A percentile compares a stretch with the other conserved stretches of the same genome.
phyloP scores from a whole-genome alignment of 92 coral and sea anemone species.

The Porites cylindrica region DNA sequence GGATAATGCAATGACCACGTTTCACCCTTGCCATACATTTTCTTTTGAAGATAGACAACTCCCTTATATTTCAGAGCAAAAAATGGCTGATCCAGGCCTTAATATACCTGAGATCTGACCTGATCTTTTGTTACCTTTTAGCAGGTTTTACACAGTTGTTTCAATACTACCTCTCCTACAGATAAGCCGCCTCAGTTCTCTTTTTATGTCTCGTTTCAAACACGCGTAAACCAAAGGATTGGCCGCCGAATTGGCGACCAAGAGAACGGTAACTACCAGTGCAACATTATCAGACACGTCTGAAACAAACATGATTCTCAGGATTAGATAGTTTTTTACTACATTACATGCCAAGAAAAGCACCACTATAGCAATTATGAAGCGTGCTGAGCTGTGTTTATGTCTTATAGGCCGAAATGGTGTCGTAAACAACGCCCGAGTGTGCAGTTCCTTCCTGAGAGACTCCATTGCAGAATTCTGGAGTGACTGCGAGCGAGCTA shows the following conservation, averaged over 20 bases:
- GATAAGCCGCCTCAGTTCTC: background rate
- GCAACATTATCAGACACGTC: background rate
- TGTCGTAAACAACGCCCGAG: background rate
- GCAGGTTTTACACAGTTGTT: too few species aligned
- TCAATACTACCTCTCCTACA: background rate
- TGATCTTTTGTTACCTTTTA: background rate
- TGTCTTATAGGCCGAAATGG: background rate
- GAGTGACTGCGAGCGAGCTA: background rate
- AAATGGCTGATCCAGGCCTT: too few species aligned
- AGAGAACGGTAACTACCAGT: background rate
- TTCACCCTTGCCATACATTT: too few species aligned
- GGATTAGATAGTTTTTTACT: background rate
- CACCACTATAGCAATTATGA: slow-evolving; percentile 2
- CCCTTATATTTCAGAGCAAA: too few species aligned
- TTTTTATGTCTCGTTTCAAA: slow-evolving; percentile 28
- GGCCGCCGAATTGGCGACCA: slow-evolving; percentile 6
- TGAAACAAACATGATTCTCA: background rate
- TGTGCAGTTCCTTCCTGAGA: background rate
- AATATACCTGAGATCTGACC: too few species aligned
- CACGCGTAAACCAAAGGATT: slow-evolving; percentile 35
- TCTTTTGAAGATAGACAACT: too few species aligned
- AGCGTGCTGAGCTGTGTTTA: slow-evolving; percentile 6
- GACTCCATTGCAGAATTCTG: background rate
- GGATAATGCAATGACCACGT: too few species aligned
- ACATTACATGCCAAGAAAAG: slow-evolving; percentile 27